These are phyloP conservation scores for Trachops cirrhosus DNA, from an alignment of 2,797 vertebrate species.

Conservation along the genomic window DNA sequence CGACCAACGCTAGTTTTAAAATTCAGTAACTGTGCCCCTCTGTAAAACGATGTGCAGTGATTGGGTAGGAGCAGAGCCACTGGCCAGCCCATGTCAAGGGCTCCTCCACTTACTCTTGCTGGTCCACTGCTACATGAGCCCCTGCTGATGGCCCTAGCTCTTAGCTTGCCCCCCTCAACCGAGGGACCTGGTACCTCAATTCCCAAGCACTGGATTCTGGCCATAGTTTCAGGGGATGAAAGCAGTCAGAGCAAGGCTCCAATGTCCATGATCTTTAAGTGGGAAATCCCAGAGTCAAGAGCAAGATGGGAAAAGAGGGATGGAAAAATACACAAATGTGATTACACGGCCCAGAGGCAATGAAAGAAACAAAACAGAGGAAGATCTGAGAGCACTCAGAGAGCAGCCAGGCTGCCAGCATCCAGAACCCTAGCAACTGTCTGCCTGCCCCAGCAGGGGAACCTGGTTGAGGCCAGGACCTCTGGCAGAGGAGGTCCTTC, in stretches of 20 bases:
- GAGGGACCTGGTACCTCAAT: background rate
- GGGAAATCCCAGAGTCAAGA: background rate
- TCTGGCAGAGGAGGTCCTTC: background rate
- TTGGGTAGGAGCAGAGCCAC: background rate
- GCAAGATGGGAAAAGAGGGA: background rate
- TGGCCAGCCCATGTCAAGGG: background rate
- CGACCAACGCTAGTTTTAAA: background rate
- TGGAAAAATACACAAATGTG: constrained; percentile 43
- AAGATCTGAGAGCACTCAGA: fast-evolving
- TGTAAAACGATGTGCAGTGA: background rate
- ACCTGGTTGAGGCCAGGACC: background rate
- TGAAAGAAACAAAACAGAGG: background rate
- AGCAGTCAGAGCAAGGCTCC: background rate
- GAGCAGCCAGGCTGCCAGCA: background rate
- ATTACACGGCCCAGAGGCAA: background rate
- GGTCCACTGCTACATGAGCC: background rate
- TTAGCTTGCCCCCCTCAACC: background rate
- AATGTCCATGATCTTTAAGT: background rate
- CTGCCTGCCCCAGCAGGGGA: background rate
- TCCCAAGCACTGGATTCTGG: background rate
- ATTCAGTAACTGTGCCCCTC: background rate
- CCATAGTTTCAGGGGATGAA: background rate
- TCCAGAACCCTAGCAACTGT: background rate
- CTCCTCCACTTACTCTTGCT: background rate
- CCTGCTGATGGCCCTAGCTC: background rate